Percentiles rank a stretch among this genome's conserved stretches.
Evolutionary conservation across 2,113 vertebrate genomes (phyloP).

Genomic region (Apteryx mantelli): DNA sequence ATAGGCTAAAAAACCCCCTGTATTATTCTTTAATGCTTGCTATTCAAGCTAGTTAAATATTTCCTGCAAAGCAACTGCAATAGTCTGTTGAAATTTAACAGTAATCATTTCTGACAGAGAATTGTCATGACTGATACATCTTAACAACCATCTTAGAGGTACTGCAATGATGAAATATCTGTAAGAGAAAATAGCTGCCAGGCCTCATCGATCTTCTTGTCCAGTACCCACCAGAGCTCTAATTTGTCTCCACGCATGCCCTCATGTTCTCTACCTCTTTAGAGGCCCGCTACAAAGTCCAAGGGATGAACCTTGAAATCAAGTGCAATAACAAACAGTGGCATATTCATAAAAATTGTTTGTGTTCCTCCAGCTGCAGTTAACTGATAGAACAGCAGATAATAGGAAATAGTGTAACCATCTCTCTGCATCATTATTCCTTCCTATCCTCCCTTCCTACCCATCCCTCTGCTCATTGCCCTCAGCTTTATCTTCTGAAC

Average conservation of each 20-base stretch:
- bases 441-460: not conserved
- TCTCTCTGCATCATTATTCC: not conserved
- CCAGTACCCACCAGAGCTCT: not conserved
- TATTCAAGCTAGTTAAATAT: not conserved
- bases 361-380: not conserved
- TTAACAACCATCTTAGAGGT: not conserved
- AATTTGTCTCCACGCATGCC: not conserved
- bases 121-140: not conserved
- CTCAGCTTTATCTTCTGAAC: not conserved
- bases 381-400: not conserved
- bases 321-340: not conserved
- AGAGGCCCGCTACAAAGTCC: not conserved
- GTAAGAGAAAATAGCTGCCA: not conserved
- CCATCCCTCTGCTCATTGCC: not conserved
- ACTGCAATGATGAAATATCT: not conserved
- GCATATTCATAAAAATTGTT: not conserved
- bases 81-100: not conserved
- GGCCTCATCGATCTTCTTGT: not conserved
- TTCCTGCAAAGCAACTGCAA: not conserved
- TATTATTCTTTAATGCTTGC: not conserved
- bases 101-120: not conserved
- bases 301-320: not conserved
- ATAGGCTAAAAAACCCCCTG: not conserved
- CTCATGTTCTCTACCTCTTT: not conserved
- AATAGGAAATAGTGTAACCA: accelerated